Evolutionary conservation across 2,888 invertebrate species (phyloP).

Genomic region (Dasypogon diadema): DNA sequence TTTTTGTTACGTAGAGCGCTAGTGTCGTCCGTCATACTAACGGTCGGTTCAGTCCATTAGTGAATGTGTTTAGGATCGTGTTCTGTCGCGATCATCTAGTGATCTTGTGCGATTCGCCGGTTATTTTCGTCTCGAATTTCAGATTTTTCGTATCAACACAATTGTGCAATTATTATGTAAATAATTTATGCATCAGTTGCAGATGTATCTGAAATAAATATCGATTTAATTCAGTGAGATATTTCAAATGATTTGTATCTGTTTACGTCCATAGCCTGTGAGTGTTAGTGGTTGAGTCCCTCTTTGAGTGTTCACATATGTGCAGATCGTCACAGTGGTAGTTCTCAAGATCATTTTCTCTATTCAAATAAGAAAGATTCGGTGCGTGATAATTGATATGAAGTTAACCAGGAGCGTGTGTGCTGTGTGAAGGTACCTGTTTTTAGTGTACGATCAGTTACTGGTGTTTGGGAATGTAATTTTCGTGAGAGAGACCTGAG

Average conservation of each 20-base stretch:
- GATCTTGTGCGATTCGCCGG: background rate
- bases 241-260: background rate
- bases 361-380: background rate
- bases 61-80: slow-evolving; percentile 19
- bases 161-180: slow-evolving; percentile 21
- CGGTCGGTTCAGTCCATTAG: slow-evolving; percentile 33
- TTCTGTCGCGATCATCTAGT: background rate
- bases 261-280: slow-evolving; percentile 16
- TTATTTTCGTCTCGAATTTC: background rate
- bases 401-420: slow-evolving; percentile 12
- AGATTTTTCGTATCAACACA: background rate
- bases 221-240: background rate
- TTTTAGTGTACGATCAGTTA: background rate
- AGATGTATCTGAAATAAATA: background rate
- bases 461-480: slow-evolving; percentile 27
- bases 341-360: background rate
- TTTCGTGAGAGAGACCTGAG: slow-evolving; percentile 13
- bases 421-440: slow-evolving; percentile 2
- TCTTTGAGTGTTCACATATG: background rate
- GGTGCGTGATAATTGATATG: background rate
- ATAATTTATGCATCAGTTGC: slow-evolving; percentile 24
- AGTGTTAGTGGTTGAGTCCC: background rate
- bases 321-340: background rate
- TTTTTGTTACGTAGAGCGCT: background rate
- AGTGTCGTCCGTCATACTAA: slow-evolving; percentile 27